Base-by-base conservation (phyloP, 2,113 vertebrate genomes). In the Callaeas wilsoni region DNA sequence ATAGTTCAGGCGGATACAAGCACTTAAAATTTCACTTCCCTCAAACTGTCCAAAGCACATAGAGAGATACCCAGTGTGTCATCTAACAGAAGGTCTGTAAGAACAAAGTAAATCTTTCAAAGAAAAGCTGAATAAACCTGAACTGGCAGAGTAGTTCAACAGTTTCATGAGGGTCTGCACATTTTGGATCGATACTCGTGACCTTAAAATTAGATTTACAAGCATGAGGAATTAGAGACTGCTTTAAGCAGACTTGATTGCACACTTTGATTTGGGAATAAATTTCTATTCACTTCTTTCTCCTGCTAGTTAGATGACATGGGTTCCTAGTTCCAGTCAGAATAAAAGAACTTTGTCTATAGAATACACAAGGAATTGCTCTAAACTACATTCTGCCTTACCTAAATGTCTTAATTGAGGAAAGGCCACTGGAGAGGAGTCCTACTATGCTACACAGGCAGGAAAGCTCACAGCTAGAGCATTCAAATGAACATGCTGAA, bases 171-270 rank as follows among this genome's bases (percentile, higher is more conserved):
- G 42, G 27, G 21, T 77, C 79, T 87, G 89, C 39, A 67, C 82
- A 55, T 63, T 94, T 92, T 63, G 86, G 19, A 86, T n/a, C 70
- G 63, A 81, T 59, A 90, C 32, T 63, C 1, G 2, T 56, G 71
- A 88, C 69, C 83, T 92, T 74, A 90, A 88, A 74, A 84, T 26
- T 47, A 86, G 83, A 94, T 96, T 86, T 89, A 94, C 50, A 90
- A 78, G 76, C 64, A 59, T 67, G 68, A 94, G 44, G 59, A 90
- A 95, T 88, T 92, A 88, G 5, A 90, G 63, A 35, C 90, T 89
- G 70, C 80, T 92, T 89, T 57, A 90, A 50, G 52, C n/a, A 95
- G 75, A 46, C 44, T 44, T 70, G 83, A 94, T 79, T 76, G 57
- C 65, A 87, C 13, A 42, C 47, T 90, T 86, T 46, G 60, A 77